Base-by-base conservation (phyloP, 2,888 invertebrate species). In the Ophion ellenae region DNA sequence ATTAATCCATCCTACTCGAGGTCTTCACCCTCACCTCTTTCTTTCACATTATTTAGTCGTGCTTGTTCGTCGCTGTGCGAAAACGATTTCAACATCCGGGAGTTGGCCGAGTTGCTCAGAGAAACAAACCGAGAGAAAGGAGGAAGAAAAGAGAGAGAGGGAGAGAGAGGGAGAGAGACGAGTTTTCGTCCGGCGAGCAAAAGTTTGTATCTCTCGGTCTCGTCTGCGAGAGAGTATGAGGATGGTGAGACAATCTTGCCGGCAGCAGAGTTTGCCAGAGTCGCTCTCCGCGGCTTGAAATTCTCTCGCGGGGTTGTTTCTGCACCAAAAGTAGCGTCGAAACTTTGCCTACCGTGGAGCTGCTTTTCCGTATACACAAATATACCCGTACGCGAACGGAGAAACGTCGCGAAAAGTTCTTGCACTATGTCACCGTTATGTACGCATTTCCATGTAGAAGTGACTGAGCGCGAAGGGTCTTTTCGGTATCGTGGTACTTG, bases 181-280 rank as follows among this genome's bases (percentile, higher is more conserved):
- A 73, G 71, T 80, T 75, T 69, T 81, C 57, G 66, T 40, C 73
- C 32, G 61, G n/a, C 74, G 14, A 66, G 74, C 24, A 66, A 45
- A 81, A 73, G 73, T 81, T 74, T 73, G 57, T 66, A 81, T 59
- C 81, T 74, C 74, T n/a, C n/a, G 71, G 36, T 63, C n/a, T 81
- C 3, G 64, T 66, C 59, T 7, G n/a, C 81, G 73, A 64, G 73
- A 67, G 57, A 74, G 24, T 20, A 17, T 17, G 28, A 28, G 32
- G 24, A 10, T 17, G 71, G 70, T 28, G 63, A 71, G 71, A 64
- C 53, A 71, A 71, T 40, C 67, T 64, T 71, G 45, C 59, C 36
- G 53, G 45, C n/a, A 59, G 17, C 69, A 28, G 71, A 79, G 70
- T 71, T 79, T 53, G 79, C 53, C 36, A 32, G 64, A 36, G 57